Evolutionary conservation across 2,797 vertebrate species (phyloP), one percentile per base, ranked within the genome.

Genomic region (Peromyscus melanophrys): DNA sequence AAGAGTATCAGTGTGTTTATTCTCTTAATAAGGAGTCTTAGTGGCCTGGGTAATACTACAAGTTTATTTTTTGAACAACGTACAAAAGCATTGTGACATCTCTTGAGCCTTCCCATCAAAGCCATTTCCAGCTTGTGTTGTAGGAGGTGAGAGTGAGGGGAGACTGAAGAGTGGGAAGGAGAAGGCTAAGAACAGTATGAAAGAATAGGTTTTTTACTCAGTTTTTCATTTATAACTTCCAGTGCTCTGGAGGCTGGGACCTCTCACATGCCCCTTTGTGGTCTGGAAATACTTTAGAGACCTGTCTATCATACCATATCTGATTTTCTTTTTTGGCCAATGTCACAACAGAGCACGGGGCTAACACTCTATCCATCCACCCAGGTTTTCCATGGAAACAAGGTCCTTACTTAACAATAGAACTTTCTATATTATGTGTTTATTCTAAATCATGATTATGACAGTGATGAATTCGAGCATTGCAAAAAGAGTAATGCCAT

Each of bases 81-180:
- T 73, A 31, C 0, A 1, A 91, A 89, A 80, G 82, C 10, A 71
- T 37, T 93, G 8, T 6, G 0, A 0, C 61, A n/a, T 87, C 96
- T 98, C 76, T 96, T 1, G 8, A 87, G 0, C 8, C 93, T 65
- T 94, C n/a, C 69, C 40, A 49, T 77, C 55, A 96, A 19, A 92
- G 37, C 57, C 52, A 8, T n/a, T 61, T 76, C 34, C 27, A 46
- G 55, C n/a, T 61, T 34, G 37, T 23, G 16, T 1, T 40, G 55
- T 43, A 55, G 71, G 19, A 89, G 27, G 2, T 14, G 37, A 61
- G 40, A 71, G 11, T 46, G 4, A 25, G 40, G 55, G 11, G 23
- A 61, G 27, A 34, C 14, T 75, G 43, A 34, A 25, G n/a, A 43
- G 17, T 31, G 52, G 37, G 55, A 25, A 76, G 40, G 19, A 46